Conservation (phyloP, 2,888 invertebrate genomes). For the Boloria euphrosyne region DNA sequence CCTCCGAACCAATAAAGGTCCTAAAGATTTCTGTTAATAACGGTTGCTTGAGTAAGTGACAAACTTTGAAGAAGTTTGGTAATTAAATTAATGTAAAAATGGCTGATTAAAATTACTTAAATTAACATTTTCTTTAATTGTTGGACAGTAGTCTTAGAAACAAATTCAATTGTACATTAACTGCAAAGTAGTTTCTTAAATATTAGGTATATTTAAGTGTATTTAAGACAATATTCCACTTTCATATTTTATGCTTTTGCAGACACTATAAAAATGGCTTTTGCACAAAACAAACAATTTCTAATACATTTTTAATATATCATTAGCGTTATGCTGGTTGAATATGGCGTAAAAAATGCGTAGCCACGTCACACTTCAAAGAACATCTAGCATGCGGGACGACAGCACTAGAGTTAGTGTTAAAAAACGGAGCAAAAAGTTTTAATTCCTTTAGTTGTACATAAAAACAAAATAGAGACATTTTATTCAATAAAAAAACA, state of each 20-base stretch:
- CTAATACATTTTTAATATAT: slow-evolving; percentile 8
- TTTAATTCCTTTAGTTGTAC: no score
- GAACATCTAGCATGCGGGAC: slow-evolving; percentile 30
- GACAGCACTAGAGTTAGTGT: slow-evolving; percentile 11
- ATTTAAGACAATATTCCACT: no score
- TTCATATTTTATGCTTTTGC: no score
- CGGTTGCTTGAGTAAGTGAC: slow-evolving; percentile 16
- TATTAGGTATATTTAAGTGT: no score
- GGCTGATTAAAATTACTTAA: neutral
- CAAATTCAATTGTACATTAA: no score
- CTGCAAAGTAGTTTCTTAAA: no score
- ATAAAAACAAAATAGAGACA: no score
- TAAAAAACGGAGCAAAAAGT: no score
- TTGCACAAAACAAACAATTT: slow-evolving; percentile 6
- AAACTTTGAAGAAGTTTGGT: slow-evolving; percentile 25
- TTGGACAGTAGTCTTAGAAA: no score
- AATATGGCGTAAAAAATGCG: slow-evolving; percentile 31
- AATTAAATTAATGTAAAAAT: slow-evolving; percentile 33
- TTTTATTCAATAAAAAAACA: no score
- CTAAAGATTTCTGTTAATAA: neutral
- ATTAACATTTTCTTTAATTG: no score
- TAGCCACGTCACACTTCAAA: slow-evolving; percentile 35
- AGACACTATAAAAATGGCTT: no score
- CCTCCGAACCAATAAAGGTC: slow-evolving; percentile 9
- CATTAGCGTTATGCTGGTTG: slow-evolving; percentile 30